These are phyloP conservation scores for Anoplophora glabripennis DNA, from an alignment of 1,140 invertebrate species.

Conservation along the genomic window DNA sequence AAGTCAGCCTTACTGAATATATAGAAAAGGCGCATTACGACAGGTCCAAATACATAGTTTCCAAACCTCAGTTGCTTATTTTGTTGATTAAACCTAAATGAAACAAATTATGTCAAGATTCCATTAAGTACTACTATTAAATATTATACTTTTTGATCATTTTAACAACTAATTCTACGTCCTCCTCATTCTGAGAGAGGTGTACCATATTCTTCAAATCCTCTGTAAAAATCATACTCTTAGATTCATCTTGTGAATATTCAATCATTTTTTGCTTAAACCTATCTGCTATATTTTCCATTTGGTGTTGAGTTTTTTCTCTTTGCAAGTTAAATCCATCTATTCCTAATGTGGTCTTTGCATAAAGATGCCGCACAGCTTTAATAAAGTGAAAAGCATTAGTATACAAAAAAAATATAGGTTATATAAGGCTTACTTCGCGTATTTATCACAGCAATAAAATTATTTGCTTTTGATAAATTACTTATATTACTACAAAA, in stretches of 20 bases:
- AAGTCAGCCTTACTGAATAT: slow-evolving; percentile 65
- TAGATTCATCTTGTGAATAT: slow-evolving; percentile 52
- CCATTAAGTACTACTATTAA: slow-evolving; percentile 4
- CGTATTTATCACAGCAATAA: background rate
- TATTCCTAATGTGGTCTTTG: slow-evolving; percentile 57
- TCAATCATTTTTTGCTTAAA: slow-evolving; percentile 68
- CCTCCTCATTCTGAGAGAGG: slow-evolving; percentile 58
- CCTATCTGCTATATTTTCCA: slow-evolving; percentile 58
- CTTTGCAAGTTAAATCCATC: slow-evolving; percentile 56
- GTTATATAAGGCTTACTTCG: background rate
- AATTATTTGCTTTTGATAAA: background rate
- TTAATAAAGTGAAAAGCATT: background rate
- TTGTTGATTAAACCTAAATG: slow-evolving; percentile 67
- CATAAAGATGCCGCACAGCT: slow-evolving; percentile 50
- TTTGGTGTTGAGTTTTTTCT: slow-evolving; percentile 55
- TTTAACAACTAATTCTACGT: slow-evolving; percentile 61
- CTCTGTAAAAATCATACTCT: slow-evolving; percentile 76
- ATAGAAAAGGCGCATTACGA: slow-evolving; percentile 77
- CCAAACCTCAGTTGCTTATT: slow-evolving; percentile 71
- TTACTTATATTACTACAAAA: background rate
- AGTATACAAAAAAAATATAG: slow-evolving; percentile 1
- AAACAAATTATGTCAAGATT: slow-evolving; percentile 14
- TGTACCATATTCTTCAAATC: slow-evolving; percentile 81
- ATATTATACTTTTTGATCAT: slow-evolving; percentile 64
- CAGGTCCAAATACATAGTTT: slow-evolving; percentile 77